Conservation (phyloP, 1,140 invertebrate genomes). For the Cyclina sinensis region DNA sequence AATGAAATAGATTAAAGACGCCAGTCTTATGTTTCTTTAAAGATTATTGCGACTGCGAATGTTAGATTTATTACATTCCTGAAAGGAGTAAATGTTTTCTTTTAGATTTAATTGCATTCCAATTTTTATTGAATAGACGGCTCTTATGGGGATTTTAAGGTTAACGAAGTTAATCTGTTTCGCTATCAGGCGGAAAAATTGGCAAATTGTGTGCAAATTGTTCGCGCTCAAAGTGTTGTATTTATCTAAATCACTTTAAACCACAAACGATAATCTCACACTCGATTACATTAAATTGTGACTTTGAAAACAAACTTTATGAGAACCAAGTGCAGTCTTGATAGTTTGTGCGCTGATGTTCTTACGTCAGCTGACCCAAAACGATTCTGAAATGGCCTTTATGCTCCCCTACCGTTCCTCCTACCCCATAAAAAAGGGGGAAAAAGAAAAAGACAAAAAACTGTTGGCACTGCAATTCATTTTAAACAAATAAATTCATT, state of each 20-base stretch:
- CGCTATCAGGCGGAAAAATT: slow-evolving; percentile 45
- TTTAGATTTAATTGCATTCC: neutral
- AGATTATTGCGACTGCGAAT: no score
- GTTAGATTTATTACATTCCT: no score
- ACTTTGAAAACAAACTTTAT: neutral
- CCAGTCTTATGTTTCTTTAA: no score
- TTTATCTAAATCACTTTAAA: neutral
- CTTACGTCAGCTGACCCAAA: no score
- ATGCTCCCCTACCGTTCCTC: no score
- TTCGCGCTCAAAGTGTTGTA: neutral
- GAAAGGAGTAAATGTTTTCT: neutral
- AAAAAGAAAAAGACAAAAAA: no score
- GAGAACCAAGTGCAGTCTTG: neutral
- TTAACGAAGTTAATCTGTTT: slow-evolving; percentile 20
- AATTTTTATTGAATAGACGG: neutral
- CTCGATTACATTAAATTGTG: neutral
- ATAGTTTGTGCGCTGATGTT: no score
- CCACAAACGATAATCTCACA: neutral
- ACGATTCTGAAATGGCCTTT: no score
- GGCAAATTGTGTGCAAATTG: slow-evolving; percentile 33
- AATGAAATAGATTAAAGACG: no score
- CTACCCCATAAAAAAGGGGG: no score
- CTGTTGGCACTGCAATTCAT: no score
- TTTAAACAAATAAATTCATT: no score
- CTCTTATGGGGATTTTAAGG: neutral